Percentiles rank a stretch among this genome's conserved stretches.
phyloP scores from a whole-genome alignment of 2,113 vertebrate species.

The Kobus ellipsiprymnus region DNA sequence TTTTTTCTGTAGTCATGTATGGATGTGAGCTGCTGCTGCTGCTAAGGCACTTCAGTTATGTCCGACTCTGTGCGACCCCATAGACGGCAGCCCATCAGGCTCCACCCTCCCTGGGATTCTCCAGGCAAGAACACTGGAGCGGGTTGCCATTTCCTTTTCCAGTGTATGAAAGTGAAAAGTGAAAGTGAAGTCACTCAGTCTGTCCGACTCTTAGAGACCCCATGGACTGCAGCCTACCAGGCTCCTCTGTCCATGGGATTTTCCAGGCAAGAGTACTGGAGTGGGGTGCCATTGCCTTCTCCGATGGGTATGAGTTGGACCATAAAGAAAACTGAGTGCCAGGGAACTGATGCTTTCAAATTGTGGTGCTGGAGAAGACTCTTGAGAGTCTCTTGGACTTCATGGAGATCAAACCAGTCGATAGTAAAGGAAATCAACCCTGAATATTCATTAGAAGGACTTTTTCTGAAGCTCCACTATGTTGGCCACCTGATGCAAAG shows the following conservation, averaged over 20 bases:
- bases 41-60: rapidly evolving
- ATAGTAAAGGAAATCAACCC: neutral
- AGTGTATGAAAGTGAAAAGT: too few relatives aligned
- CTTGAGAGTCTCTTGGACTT: neutral
- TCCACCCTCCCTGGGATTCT: too few relatives aligned
- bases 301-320: neutral
- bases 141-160: too few relatives aligned
- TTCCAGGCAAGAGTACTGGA: too few relatives aligned
- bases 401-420: neutral
- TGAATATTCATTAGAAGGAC: neutral
- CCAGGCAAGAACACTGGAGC: too few relatives aligned
- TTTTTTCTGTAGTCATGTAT: neutral
- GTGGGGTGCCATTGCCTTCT: too few relatives aligned
- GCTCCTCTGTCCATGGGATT: too few relatives aligned
- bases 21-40: neutral
- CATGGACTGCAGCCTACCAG: too few relatives aligned
- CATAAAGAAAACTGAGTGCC: neutral
- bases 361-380: neutral
- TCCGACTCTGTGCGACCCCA: too few relatives aligned
- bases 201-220: too few relatives aligned
- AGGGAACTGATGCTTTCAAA: neutral
- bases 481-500: neutral
- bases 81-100: too few relatives aligned
- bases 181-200: too few relatives aligned
- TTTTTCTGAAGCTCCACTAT: neutral